phyloP scores from a whole-genome alignment of 2,888 invertebrate species.

The Campoletis raptor region DNA sequence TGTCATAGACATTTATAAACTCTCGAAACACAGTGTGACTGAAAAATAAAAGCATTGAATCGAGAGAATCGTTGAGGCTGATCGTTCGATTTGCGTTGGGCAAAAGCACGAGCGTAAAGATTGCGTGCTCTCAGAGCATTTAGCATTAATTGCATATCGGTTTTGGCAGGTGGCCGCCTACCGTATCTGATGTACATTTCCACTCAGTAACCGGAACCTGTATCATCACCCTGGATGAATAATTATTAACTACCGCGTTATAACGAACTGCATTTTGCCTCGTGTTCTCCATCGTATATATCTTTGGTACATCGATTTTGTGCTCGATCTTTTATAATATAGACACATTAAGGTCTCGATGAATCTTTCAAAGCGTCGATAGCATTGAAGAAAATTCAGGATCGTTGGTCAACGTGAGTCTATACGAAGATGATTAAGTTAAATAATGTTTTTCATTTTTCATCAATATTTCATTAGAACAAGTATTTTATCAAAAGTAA shows the following conservation, averaged over 20 bases:
- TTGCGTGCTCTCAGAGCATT: conserved; percentile 80
- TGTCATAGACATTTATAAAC: neutral
- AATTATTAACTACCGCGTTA: conserved; percentile 74
- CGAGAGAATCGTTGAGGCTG: conserved; percentile 26
- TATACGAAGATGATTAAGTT: neutral
- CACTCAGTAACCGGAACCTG: conserved; percentile 77
- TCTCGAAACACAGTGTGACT: neutral
- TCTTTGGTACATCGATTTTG: conserved; percentile 43
- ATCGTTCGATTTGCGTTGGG: conserved; percentile 61
- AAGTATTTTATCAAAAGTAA: neutral
- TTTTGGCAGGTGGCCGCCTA: conserved; percentile 81
- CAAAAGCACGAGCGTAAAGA: conserved; percentile 70
- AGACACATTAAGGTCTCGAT: neutral
- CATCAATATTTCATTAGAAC: neutral
- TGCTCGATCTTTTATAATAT: conserved; percentile 21
- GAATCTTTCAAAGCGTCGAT: conserved; percentile 24
- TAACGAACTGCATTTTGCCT: conserved; percentile 65
- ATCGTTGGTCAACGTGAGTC: neutral
- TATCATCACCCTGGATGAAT: conserved; percentile 77
- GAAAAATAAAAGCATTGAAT: conserved; percentile 11
- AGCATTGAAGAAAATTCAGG: conserved; percentile 3
- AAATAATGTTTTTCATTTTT: neutral
- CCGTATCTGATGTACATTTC: conserved; percentile 80
- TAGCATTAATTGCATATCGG: conserved; percentile 82
- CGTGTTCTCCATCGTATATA: conserved; percentile 31